Percentiles rank a stretch among this genome's conserved stretches.
These are phyloP conservation scores for Limosa lapponica DNA, from an alignment of 2,797 vertebrate genomes.

Conservation along the genomic window DNA sequence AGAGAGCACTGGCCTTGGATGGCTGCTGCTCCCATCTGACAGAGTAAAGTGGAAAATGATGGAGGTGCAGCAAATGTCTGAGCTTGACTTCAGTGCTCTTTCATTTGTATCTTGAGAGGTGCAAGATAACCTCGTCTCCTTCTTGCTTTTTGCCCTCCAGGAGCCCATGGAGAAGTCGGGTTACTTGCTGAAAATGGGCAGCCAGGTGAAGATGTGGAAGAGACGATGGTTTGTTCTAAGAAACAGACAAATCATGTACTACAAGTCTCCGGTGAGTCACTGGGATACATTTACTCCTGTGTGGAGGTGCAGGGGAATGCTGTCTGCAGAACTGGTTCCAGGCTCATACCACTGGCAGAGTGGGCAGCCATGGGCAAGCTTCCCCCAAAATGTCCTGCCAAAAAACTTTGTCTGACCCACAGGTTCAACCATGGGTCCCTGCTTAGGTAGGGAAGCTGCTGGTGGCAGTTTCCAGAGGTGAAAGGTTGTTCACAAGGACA, in stretches of 20 bases:
- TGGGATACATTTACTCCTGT: background rate
- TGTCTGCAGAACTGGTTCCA: background rate
- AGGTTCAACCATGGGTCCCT: background rate
- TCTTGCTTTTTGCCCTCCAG: constrained; percentile 69
- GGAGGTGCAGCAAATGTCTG: background rate
- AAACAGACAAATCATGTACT: constrained; percentile 94
- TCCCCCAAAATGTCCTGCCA: background rate
- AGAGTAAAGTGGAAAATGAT: background rate
- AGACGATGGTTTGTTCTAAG: constrained; percentile 95
- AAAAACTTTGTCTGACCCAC: background rate
- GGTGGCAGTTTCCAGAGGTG: background rate
- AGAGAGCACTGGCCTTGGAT: background rate
- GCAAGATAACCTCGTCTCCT: background rate
- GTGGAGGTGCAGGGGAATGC: background rate
- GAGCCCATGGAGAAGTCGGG: constrained; percentile 93
- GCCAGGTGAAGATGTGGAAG: constrained; percentile 93
- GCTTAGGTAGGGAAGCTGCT: background rate
- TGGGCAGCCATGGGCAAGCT: background rate
- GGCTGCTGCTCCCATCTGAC: background rate
- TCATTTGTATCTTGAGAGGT: background rate
- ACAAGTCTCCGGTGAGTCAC: constrained; percentile 93
- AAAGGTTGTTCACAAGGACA: background rate
- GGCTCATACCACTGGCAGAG: background rate
- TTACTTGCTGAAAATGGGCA: constrained; percentile 96
- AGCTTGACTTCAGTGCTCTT: background rate